Evolutionary conservation across 2,888 invertebrate genomes (phyloP).

Genomic region (Stictocephala bisonia): DNA sequence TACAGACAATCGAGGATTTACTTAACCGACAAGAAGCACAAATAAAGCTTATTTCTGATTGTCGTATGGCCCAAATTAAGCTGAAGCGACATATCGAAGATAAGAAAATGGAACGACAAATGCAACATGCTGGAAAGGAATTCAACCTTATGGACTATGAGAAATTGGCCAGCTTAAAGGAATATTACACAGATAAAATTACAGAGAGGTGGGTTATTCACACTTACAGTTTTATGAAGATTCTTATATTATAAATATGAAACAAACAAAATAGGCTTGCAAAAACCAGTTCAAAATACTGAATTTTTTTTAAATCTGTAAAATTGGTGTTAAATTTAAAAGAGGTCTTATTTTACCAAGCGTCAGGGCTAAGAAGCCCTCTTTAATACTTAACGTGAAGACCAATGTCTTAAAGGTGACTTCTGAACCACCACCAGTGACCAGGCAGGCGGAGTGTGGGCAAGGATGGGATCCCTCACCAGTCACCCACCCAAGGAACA

Average conservation of each 20-base stretch:
- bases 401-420: no score
- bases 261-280: no score
- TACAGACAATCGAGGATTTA: slow-evolving; percentile 12
- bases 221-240: neutral
- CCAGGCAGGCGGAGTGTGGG: no score
- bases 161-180: slow-evolving; percentile 20
- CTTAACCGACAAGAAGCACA: neutral
- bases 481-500: no score
- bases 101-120: slow-evolving; percentile 16
- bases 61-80: neutral
- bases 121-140: slow-evolving; percentile 5
- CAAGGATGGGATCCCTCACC: no score
- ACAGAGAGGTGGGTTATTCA: slow-evolving; percentile 9
- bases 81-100: neutral
- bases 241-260: neutral
- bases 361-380: no score
- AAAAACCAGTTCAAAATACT: neutral
- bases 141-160: slow-evolving; percentile 33
- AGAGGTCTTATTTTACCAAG: no score
- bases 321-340: neutral
- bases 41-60: neutral
- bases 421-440: no score
- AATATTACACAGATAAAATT: slow-evolving; percentile 36
- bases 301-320: neutral
- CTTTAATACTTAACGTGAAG: no score